Conservation (phyloP, 1,140 invertebrate species). For the Bombus confusus region DNA sequence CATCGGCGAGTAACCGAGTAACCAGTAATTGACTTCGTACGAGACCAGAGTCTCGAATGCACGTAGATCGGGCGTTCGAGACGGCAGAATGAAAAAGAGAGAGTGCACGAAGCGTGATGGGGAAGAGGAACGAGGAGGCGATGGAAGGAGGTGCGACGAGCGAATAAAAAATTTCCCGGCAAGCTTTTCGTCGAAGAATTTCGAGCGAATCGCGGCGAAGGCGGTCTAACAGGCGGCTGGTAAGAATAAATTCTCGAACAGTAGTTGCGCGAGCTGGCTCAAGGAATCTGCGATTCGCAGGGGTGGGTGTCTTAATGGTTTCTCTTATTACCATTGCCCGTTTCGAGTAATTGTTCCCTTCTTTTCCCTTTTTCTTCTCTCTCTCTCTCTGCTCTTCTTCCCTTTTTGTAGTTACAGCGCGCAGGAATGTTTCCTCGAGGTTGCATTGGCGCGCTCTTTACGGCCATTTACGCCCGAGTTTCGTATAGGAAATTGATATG, state of each 20-base stretch:
- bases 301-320: constrained; percentile 30
- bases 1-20: constrained; percentile 62
- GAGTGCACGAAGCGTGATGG: background rate
- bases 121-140: background rate
- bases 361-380: background rate
- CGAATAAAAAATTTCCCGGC: constrained; percentile 19
- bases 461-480: background rate
- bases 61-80: constrained; percentile 28
- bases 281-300: constrained; percentile 36
- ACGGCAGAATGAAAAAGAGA: background rate
- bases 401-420: background rate
- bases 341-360: background rate
- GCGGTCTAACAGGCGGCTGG: constrained; percentile 15
- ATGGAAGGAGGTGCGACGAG: background rate
- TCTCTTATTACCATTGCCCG: background rate
- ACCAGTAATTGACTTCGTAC: constrained; percentile 68
- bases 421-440: background rate
- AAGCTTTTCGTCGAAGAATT: constrained; percentile 37
- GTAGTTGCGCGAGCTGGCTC: constrained; percentile 2
- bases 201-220: constrained; percentile 18
- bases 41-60: constrained; percentile 61
- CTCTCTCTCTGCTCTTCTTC: background rate
- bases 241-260: constrained; percentile 44
- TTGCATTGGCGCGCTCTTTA: background rate
- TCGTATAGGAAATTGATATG: background rate